A percentile compares a stretch with the other conserved stretches of the same genome.
phyloP scores from a whole-genome alignment of 2,888 invertebrate genomes.

The Cryptops parisi region DNA sequence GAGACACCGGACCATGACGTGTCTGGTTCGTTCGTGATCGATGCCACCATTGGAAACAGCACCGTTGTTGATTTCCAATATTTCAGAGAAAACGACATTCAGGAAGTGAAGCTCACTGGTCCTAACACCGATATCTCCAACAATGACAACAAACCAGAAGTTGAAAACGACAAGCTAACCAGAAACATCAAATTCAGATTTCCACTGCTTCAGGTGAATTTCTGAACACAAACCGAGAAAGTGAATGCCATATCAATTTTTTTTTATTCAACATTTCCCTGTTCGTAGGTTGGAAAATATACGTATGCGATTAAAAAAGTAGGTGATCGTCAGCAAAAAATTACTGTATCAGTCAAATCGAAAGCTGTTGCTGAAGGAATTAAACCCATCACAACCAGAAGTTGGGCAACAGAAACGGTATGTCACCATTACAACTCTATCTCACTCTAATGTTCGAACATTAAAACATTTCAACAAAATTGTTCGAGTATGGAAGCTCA shows the following conservation, averaged over 20 bases:
- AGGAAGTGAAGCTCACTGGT: conserved; percentile 1
- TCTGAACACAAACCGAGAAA: no score
- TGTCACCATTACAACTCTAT: no score
- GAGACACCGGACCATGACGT: no score
- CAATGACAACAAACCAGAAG: not conserved
- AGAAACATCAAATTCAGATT: not conserved
- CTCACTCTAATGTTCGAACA: no score
- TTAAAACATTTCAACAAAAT: no score
- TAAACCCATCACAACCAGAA: conserved; percentile 1
- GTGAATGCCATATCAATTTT: not conserved
- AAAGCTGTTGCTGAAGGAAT: not conserved
- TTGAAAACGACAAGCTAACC: not conserved
- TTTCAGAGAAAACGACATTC: not conserved
- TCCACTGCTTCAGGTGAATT: not conserved
- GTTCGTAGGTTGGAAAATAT: conserved; percentile 2
- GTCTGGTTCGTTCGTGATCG: not conserved
- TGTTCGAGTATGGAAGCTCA: no score
- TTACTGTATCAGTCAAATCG: conserved; percentile 5
- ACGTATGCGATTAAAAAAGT: not conserved
- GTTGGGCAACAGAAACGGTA: no score
- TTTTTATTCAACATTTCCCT: not conserved
- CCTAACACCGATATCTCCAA: not conserved
- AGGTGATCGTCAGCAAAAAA: not conserved
- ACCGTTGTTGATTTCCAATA: conserved; percentile 1
- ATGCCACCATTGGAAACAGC: conserved; percentile 6